A percentile compares a stretch with the other conserved stretches of the same genome.
Evolutionary conservation across 2,113 vertebrate species (phyloP).

Genomic region (Cyanoliseus patagonus): DNA sequence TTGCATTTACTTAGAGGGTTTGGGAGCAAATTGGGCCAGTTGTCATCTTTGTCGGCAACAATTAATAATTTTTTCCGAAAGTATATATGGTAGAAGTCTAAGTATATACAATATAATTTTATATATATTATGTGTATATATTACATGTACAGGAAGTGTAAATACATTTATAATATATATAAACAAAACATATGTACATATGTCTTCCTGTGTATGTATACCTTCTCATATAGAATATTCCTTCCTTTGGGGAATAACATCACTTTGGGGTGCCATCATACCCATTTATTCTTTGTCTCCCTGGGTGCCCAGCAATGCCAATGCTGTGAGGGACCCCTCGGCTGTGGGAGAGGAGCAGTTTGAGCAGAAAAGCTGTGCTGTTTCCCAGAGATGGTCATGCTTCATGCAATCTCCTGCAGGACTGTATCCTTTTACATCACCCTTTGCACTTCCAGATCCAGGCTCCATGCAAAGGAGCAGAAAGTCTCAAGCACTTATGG

Average conservation of each 20-base stretch:
- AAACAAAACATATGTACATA: background rate
- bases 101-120: background rate
- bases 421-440: background rate
- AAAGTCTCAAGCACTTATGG: accelerated
- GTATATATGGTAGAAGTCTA: background rate
- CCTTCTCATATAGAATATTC: background rate
- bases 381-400: background rate
- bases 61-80: background rate
- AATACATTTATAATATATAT: background rate
- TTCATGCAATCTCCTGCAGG: background rate
- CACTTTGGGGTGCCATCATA: background rate
- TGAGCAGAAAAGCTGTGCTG: background rate
- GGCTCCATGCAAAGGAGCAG: background rate
- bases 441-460: background rate
- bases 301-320: accelerated
- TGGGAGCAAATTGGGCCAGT: background rate
- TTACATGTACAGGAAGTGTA: background rate
- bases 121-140: background rate
- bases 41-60: background rate
- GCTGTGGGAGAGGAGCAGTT: background rate
- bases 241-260: background rate
- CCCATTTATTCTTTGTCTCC: background rate
- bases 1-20: background rate
- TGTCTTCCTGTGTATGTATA: background rate
- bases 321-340: background rate